phyloP scores from a whole-genome alignment of 2,113 vertebrate genomes.

The Barbus barbus region DNA sequence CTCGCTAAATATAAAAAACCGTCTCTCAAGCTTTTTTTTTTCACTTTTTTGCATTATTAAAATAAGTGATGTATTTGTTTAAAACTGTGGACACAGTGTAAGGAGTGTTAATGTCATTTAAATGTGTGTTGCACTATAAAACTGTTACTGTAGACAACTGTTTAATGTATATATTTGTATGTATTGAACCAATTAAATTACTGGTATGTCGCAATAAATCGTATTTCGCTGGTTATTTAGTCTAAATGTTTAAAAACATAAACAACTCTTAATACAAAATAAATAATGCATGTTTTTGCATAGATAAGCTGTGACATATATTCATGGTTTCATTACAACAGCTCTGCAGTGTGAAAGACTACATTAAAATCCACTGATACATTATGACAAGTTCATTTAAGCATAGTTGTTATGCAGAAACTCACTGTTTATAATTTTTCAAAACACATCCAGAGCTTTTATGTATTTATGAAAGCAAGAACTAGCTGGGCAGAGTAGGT shows the following conservation, averaged over 20 bases:
- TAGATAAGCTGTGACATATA: conserved; percentile 63
- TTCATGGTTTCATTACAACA: conserved; percentile 33
- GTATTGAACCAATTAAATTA: no score
- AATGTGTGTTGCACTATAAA: no score
- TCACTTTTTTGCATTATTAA: background rate
- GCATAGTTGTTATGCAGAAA: background rate
- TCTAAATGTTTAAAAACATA: no score
- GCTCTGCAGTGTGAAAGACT: no score
- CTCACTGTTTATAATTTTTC: background rate
- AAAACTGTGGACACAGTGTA: background rate
- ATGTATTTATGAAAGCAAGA: no score
- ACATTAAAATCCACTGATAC: background rate
- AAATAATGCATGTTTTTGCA: conserved; percentile 13
- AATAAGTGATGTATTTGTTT: background rate
- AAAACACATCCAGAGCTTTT: no score
- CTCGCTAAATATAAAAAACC: background rate
- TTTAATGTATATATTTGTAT: no score
- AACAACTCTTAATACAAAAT: no score
- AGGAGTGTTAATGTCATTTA: no score
- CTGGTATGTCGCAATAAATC: no score
- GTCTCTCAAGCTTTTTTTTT: background rate
- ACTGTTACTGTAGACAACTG: no score
- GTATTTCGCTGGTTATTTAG: no score
- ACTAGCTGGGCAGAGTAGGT: background rate
- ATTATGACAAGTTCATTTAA: background rate